Conservation (phyloP, 1,140 invertebrate genomes). For the Microplitis demolitor region DNA sequence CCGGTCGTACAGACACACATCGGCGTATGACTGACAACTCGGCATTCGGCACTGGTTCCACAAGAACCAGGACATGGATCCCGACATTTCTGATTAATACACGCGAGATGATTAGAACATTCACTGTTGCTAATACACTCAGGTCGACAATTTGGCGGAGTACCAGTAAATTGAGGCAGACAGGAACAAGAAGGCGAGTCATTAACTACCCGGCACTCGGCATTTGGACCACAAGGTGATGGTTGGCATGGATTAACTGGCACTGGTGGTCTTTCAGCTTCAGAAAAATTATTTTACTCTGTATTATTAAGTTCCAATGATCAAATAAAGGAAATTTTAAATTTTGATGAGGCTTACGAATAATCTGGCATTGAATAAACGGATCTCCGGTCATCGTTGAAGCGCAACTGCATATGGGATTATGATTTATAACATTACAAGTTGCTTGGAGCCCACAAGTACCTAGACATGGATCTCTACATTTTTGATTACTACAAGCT, state of each 20-base stretch:
- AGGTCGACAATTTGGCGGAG: constrained; percentile 73
- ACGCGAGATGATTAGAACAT: constrained; percentile 70
- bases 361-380: constrained; percentile 52
- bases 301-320: not conserved
- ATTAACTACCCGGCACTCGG: constrained; percentile 68
- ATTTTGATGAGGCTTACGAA: constrained; percentile 39
- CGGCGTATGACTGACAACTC: constrained; percentile 73
- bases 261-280: constrained; percentile 19
- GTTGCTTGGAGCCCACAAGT: constrained; percentile 70
- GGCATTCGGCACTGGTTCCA: constrained; percentile 71
- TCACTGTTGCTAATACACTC: constrained; percentile 76
- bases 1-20: constrained; percentile 73
- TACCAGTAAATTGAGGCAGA: constrained; percentile 69
- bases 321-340: not conserved
- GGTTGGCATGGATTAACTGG: constrained; percentile 71
- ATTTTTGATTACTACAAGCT: constrained; percentile 74
- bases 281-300: constrained; percentile 28
- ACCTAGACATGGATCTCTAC: constrained; percentile 72
- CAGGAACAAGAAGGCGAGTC: constrained; percentile 72
- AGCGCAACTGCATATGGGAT: constrained; percentile 69
- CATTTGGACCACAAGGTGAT: constrained; percentile 74
- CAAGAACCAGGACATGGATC: constrained; percentile 77
- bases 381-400: constrained; percentile 66
- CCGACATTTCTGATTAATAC: constrained; percentile 72
- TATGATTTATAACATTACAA: constrained; percentile 70